Percentiles rank a stretch among this genome's conserved stretches.
Conservation (phyloP, 2,888 invertebrate genomes). For the Nebria brevicollis region DNA sequence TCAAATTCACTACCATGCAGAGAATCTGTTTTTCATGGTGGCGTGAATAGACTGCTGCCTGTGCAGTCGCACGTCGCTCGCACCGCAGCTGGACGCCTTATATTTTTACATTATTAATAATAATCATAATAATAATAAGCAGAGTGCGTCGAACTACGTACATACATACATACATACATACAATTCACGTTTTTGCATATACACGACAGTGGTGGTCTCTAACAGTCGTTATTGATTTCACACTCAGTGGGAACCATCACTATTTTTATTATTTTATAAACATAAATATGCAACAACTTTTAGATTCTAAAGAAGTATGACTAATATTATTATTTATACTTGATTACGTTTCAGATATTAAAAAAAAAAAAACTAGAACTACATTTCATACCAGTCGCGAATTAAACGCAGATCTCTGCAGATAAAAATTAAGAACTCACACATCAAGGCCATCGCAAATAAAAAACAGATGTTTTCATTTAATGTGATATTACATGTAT, state of each 20-base stretch:
- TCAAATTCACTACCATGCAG: not conserved
- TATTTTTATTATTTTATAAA: not conserved
- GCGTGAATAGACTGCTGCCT: not conserved
- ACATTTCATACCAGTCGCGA: too few relatives aligned
- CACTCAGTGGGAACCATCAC: not conserved
- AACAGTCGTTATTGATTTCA: constrained; percentile 17
- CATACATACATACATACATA: too few relatives aligned
- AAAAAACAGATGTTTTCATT: too few relatives aligned
- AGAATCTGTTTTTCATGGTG: not conserved
- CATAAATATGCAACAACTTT: too few relatives aligned
- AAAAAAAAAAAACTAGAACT: too few relatives aligned
- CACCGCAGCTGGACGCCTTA: not conserved
- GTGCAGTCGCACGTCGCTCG: not conserved
- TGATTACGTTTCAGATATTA: too few relatives aligned
- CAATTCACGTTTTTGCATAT: not conserved
- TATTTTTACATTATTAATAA: not conserved
- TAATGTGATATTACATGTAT: too few relatives aligned
- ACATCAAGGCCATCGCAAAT: too few relatives aligned
- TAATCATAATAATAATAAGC: not conserved
- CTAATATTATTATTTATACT: too few relatives aligned
- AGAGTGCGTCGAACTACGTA: not conserved
- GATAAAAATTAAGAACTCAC: too few relatives aligned
- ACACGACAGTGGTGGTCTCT: constrained; percentile 2
- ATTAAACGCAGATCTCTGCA: too few relatives aligned
- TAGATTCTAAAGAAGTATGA: too few relatives aligned